Conservation (phyloP, 2,888 invertebrate genomes). For the Malachius bipustulatus region DNA sequence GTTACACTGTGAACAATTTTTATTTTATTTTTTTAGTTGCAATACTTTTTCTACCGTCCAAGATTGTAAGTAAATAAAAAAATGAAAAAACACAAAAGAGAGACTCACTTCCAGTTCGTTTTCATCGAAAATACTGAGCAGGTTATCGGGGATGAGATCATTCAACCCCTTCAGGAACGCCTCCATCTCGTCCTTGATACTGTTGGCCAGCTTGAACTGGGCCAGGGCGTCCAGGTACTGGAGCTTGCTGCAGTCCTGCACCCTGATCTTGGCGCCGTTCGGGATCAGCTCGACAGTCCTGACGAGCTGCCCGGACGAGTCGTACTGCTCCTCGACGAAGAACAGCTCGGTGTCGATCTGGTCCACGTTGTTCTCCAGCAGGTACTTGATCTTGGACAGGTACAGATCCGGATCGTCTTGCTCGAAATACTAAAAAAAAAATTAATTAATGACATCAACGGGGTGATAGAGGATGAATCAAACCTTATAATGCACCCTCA, state of each 20-base stretch:
- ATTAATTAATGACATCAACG: neutral
- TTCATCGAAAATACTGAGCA: slow-evolving; percentile 90
- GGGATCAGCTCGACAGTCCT: slow-evolving; percentile 75
- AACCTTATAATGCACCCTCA: slow-evolving; percentile 86
- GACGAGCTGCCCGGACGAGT: slow-evolving; percentile 58
- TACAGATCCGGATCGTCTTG: slow-evolving; percentile 92
- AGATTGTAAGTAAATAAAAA: no score
- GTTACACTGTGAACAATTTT: no score
- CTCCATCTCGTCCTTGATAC: slow-evolving; percentile 72
- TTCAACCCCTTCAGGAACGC: slow-evolving; percentile 83
- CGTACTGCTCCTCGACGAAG: slow-evolving; percentile 85
- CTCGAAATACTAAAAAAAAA: slow-evolving; percentile 67
- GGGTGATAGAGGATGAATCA: slow-evolving; percentile 6
- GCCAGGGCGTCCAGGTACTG: slow-evolving; percentile 82
- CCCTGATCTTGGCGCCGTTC: slow-evolving; percentile 63
- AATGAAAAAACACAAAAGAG: slow-evolving; percentile 1
- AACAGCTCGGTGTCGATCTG: slow-evolving; percentile 65
- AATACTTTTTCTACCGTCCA: no score
- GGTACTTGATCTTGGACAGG: slow-evolving; percentile 84
- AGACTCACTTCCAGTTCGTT: slow-evolving; percentile 79
- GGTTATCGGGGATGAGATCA: slow-evolving; percentile 83
- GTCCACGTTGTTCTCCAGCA: slow-evolving; percentile 82
- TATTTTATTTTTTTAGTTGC: no score
- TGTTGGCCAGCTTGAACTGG: slow-evolving; percentile 74
- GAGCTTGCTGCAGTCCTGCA: slow-evolving; percentile 63